Conservation (phyloP, 2,888 invertebrate species). For the Sarcophaga subvicina region DNA sequence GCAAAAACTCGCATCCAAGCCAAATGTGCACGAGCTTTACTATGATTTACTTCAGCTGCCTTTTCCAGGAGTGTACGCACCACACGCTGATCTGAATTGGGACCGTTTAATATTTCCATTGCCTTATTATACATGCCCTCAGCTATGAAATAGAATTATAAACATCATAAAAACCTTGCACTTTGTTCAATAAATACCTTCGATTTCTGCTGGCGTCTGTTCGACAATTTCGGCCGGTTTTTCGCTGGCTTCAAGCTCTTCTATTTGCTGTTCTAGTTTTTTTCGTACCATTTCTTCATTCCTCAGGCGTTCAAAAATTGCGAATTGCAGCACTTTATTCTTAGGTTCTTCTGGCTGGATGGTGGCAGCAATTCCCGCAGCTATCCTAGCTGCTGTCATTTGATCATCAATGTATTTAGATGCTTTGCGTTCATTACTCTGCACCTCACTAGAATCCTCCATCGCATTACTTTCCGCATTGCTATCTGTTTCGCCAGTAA, state of each 20-base stretch:
- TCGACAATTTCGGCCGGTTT: slow-evolving; percentile 72
- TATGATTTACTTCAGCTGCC: slow-evolving; percentile 91
- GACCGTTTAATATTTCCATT: slow-evolving; percentile 87
- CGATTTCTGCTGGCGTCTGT: slow-evolving; percentile 82
- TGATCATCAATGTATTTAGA: slow-evolving; percentile 68
- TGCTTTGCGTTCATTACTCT: slow-evolving; percentile 70
- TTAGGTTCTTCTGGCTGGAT: slow-evolving; percentile 67
- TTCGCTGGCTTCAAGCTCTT: slow-evolving; percentile 71
- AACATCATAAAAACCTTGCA: not conserved
- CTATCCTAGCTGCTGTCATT: slow-evolving; percentile 47
- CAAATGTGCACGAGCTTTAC: slow-evolving; percentile 90
- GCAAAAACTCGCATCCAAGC: slow-evolving; percentile 96
- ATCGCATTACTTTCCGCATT: not conserved
- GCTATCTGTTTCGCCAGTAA: not conserved
- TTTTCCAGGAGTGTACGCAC: slow-evolving; percentile 90
- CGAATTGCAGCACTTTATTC: slow-evolving; percentile 73
- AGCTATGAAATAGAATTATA: slow-evolving; percentile 82
- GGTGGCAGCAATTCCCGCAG: slow-evolving; percentile 36
- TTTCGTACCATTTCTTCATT: slow-evolving; percentile 74
- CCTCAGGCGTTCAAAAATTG: slow-evolving; percentile 75
- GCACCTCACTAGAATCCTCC: slow-evolving; percentile 36
- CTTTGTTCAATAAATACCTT: slow-evolving; percentile 82
- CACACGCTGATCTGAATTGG: slow-evolving; percentile 86
- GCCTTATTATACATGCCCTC: slow-evolving; percentile 89
- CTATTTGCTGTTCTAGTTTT: slow-evolving; percentile 76